These are phyloP conservation scores for Torymus auratus DNA, from an alignment of 2,888 invertebrate species.

Conservation along the genomic window DNA sequence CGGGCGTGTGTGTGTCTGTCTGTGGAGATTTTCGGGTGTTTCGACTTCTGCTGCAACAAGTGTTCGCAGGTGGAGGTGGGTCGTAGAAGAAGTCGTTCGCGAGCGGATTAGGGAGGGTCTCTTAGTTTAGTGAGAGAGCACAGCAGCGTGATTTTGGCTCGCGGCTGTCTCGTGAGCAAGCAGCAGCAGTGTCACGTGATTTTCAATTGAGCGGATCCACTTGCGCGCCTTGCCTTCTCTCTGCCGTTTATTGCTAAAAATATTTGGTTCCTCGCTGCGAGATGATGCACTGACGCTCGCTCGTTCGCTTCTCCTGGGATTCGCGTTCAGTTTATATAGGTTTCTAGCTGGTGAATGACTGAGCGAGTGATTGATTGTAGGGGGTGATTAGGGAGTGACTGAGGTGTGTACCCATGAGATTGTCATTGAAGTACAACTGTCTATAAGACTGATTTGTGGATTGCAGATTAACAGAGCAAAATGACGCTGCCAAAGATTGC, in stretches of 20 bases:
- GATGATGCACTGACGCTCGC: neutral
- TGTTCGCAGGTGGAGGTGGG: slow-evolving; percentile 2
- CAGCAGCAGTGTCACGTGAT: slow-evolving; percentile 54
- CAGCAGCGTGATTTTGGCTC: slow-evolving; percentile 41
- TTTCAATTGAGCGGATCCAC: slow-evolving; percentile 45
- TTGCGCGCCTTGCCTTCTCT: slow-evolving; percentile 23
- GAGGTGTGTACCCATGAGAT: no score
- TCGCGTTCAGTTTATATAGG: no score
- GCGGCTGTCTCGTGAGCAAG: slow-evolving; percentile 32
- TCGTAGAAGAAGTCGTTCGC: no score
- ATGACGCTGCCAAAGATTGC: slow-evolving; percentile 86
- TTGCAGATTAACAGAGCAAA: slow-evolving; percentile 71
- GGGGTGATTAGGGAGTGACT: no score
- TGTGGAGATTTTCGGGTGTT: neutral
- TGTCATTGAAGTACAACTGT: no score
- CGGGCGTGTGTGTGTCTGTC: neutral
- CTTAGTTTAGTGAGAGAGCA: no score
- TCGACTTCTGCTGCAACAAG: slow-evolving; percentile 46
- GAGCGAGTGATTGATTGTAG: no score
- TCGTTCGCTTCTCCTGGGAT: no score
- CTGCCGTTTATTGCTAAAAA: slow-evolving; percentile 34
- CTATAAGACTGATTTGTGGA: neutral
- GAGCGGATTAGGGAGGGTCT: no score
- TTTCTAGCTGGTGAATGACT: no score
- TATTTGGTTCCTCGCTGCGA: slow-evolving; percentile 25